Evolutionary conservation across 2,797 vertebrate genomes (phyloP).

Genomic region (Sylvia borin): DNA sequence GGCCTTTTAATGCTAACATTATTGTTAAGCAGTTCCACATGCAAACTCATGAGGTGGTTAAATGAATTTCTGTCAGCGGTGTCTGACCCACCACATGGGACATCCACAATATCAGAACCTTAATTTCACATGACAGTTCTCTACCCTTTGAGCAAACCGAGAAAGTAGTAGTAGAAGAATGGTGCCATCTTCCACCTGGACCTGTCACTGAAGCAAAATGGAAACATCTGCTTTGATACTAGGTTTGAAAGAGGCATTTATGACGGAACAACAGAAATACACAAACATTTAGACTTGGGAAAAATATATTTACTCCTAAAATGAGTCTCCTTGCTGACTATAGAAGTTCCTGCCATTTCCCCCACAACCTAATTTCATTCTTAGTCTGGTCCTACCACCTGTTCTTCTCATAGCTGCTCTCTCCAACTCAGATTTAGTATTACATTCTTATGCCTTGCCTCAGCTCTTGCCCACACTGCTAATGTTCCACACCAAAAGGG

Average conservation of each 20-base stretch:
- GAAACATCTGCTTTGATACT: background rate
- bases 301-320: background rate
- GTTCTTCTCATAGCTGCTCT: background rate
- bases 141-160: conserved; percentile 26
- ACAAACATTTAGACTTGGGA: background rate
- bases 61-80: background rate
- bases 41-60: background rate
- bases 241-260: background rate
- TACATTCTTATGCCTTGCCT: background rate
- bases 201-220: conserved; percentile 12
- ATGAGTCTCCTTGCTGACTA: background rate
- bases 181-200: background rate
- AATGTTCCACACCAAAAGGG: background rate
- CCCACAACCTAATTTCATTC: background rate
- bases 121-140: conserved; percentile 13
- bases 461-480: background rate
- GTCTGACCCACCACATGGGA: background rate
- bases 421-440: background rate
- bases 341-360: background rate
- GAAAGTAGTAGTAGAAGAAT: conserved; percentile 1
- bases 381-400: background rate
- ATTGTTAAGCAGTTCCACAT: background rate
- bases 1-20: background rate
- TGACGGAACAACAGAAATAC: background rate
- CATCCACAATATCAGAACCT: background rate